Conservation (phyloP, 2,797 vertebrate species). For the Selene dorsalis region DNA sequence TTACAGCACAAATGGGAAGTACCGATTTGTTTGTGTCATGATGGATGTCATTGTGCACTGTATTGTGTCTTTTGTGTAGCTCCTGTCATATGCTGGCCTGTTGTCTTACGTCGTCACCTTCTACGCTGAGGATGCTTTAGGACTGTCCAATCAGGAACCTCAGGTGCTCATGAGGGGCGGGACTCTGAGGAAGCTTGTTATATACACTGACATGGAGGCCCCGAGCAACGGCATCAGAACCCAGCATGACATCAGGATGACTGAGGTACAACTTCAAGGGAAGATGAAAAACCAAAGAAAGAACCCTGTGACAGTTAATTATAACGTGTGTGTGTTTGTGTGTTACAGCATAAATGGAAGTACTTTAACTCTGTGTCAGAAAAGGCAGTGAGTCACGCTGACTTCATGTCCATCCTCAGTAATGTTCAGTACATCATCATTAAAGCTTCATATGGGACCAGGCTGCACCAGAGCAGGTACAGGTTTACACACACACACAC, state of each 20-base stretch:
- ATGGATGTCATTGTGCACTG: not conserved
- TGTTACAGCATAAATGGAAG: constrained; percentile 90
- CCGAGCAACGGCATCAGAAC: constrained; percentile 86
- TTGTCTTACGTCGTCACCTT: constrained; percentile 88
- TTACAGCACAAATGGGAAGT: too few species aligned
- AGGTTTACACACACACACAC: not conserved
- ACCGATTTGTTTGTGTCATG: too few species aligned
- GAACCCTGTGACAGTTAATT: not conserved
- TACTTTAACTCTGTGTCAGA: constrained; percentile 94
- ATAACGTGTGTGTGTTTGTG: constrained; percentile 17
- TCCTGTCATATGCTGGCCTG: constrained; percentile 90
- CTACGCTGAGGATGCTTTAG: constrained; percentile 85
- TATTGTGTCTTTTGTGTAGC: constrained; percentile 74
- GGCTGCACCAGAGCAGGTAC: constrained; percentile 87
- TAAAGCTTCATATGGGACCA: constrained; percentile 91
- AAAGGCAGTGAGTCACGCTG: constrained; percentile 84
- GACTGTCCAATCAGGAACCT: constrained; percentile 91
- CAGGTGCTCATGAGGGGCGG: constrained; percentile 94
- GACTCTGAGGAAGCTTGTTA: constrained; percentile 84
- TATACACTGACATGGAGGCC: constrained; percentile 85
- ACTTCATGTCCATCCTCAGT: constrained; percentile 93
- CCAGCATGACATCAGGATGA: constrained; percentile 85
- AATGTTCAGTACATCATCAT: constrained; percentile 91
- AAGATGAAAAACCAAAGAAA: not conserved
- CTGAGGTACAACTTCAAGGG: constrained; percentile 84